phyloP scores from a whole-genome alignment of 2,797 vertebrate species.

The Tamandua tetradactyla region DNA sequence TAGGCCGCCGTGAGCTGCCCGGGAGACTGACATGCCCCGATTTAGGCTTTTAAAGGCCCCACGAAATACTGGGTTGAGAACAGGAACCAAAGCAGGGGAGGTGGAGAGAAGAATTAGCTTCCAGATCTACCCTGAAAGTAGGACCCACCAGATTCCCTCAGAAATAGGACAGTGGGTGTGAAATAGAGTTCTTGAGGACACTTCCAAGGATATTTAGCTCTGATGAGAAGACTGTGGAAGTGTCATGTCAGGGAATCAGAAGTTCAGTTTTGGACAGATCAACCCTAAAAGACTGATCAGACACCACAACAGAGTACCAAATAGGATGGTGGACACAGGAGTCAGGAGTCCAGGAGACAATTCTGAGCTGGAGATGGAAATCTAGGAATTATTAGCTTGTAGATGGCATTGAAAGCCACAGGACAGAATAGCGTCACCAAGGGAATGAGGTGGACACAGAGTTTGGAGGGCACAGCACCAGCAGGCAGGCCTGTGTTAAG shows the following conservation, averaged over 20 bases:
- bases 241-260: background rate
- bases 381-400: background rate
- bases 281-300: background rate
- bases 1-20: background rate
- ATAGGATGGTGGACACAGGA: no score
- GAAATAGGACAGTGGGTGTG: background rate
- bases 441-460: background rate
- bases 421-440: background rate
- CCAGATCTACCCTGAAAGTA: background rate
- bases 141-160: background rate
- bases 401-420: background rate
- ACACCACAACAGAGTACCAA: rapidly evolving
- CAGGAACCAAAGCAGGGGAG: background rate
- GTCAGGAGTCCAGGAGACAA: background rate
- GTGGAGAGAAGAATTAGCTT: background rate
- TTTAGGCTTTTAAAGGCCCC: background rate
- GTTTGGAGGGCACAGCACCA: no score
- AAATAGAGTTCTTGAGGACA: background rate
- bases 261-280: background rate
- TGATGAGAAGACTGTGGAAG: background rate
- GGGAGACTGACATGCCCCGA: no score
- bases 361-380: background rate
- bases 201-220: background rate
- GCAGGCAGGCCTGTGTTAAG: background rate
- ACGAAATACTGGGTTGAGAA: background rate